A percentile compares a stretch with the other conserved stretches of the same genome.
Conservation (phyloP, 1,140 invertebrate genomes). For the Caenorhabditis brenneri region DNA sequence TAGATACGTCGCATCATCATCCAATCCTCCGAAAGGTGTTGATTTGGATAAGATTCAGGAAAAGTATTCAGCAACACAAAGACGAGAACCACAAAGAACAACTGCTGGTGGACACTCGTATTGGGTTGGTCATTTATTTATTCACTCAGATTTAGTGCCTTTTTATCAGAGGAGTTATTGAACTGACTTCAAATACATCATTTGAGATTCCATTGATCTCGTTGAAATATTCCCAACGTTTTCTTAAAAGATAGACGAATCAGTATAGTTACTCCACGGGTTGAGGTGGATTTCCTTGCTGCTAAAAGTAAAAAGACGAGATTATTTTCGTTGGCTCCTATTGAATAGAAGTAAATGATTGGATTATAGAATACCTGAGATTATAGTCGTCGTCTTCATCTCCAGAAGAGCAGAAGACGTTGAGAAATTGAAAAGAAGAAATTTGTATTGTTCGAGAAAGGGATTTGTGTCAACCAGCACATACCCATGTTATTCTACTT, state of each 20-base stretch:
- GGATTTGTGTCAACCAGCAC: neutral
- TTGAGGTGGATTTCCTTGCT: too few species aligned
- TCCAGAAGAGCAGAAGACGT: neutral
- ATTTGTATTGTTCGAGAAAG: constrained; percentile 19
- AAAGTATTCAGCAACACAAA: constrained; percentile 54
- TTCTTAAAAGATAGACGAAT: too few species aligned
- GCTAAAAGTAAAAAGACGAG: too few species aligned
- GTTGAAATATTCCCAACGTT: too few species aligned
- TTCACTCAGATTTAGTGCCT: too few species aligned
- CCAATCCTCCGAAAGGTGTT: constrained; percentile 56
- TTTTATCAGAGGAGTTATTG: too few species aligned
- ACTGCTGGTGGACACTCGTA: constrained; percentile 45
- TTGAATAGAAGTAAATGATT: constrained; percentile 10
- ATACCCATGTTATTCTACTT: neutral
- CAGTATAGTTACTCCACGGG: too few species aligned
- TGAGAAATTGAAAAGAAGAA: constrained; percentile 27
- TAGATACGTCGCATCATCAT: constrained; percentile 67
- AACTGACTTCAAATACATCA: too few species aligned
- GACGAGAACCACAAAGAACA: constrained; percentile 6
- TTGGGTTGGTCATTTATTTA: constrained; percentile 55
- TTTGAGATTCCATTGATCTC: too few species aligned
- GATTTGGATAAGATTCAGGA: constrained; percentile 62
- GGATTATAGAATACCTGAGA: constrained; percentile 10
- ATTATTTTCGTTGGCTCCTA: too few species aligned
- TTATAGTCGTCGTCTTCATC: neutral